phyloP scores from a whole-genome alignment of 2,797 vertebrate genomes.

The Saxicola maurus region DNA sequence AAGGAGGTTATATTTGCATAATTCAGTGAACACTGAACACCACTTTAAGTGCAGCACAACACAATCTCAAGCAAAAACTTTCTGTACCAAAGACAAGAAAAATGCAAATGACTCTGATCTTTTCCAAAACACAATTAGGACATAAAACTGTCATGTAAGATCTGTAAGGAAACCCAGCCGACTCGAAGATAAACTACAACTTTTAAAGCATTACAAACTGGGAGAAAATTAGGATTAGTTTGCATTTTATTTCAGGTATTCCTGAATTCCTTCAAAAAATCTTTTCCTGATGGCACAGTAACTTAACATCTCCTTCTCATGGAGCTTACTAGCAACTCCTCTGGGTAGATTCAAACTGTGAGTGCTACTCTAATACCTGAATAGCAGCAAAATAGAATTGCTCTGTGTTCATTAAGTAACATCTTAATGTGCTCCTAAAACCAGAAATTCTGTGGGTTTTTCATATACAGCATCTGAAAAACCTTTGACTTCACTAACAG shows the following conservation, averaged over 20 bases:
- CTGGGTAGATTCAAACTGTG: neutral
- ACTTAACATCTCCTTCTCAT: neutral
- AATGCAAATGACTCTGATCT: neutral
- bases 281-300: neutral
- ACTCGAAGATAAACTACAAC: neutral
- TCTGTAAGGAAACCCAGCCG: neutral
- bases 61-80: constrained; percentile 43
- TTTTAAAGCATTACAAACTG: neutral
- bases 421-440: neutral
- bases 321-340: neutral
- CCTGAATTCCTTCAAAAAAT: neutral
- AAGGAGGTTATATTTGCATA: constrained; percentile 59
- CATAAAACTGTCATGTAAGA: neutral
- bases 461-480: neutral
- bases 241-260: neutral
- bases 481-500: neutral
- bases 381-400: constrained; percentile 7
- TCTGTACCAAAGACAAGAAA: constrained; percentile 4
- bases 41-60: constrained; percentile 11
- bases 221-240: neutral
- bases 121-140: neutral
- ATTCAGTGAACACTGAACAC: constrained; percentile 32
- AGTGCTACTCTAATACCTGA: neutral
- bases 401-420: neutral
- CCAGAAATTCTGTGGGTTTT: neutral